Percentiles rank a stretch among this genome's conserved stretches.
Conservation (phyloP, 64 coral and sea anemone genomes). For the Platygyra sinensis region DNA sequence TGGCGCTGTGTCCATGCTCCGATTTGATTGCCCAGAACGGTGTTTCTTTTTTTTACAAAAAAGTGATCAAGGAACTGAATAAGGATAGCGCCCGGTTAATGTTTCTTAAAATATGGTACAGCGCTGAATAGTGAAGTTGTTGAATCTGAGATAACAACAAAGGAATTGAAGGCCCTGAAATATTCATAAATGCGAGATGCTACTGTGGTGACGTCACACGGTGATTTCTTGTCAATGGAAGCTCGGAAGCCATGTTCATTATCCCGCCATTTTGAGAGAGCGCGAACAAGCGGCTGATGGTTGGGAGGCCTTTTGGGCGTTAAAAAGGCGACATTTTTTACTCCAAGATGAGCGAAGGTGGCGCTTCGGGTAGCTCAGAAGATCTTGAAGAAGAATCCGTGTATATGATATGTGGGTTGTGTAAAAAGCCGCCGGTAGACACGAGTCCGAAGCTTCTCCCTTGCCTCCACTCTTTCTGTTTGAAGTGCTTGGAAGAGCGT, state of each 20-base stretch:
- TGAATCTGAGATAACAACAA: slow-evolving; percentile 34
- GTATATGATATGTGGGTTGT: slow-evolving; percentile 90
- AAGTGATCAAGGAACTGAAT: neutral
- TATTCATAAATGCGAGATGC: slow-evolving; percentile 44
- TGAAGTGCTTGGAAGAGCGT: slow-evolving; percentile 78
- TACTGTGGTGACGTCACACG: slow-evolving; percentile 20
- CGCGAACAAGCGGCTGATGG: neutral
- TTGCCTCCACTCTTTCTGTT: slow-evolving; percentile 98
- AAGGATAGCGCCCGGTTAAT: neutral
- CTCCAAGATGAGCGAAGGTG: slow-evolving; percentile 73
- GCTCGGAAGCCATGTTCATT: slow-evolving; percentile 41
- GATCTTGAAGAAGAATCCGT: slow-evolving; percentile 78
- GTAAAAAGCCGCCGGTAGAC: slow-evolving; percentile 67
- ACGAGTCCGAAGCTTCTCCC: slow-evolving; percentile 89
- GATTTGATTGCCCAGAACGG: neutral
- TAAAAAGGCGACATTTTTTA: neutral
- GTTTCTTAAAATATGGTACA: neutral
- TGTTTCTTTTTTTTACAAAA: neutral
- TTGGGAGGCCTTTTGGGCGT: slow-evolving; percentile 6
- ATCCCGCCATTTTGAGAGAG: slow-evolving; percentile 37
- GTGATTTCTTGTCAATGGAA: slow-evolving; percentile 53
- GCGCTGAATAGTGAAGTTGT: neutral
- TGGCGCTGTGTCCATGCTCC: neutral
- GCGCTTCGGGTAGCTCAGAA: slow-evolving; percentile 6
- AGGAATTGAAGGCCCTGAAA: slow-evolving; percentile 20